Base-by-base conservation (phyloP, 2,888 invertebrate species). In the Troides aeacus region DNA sequence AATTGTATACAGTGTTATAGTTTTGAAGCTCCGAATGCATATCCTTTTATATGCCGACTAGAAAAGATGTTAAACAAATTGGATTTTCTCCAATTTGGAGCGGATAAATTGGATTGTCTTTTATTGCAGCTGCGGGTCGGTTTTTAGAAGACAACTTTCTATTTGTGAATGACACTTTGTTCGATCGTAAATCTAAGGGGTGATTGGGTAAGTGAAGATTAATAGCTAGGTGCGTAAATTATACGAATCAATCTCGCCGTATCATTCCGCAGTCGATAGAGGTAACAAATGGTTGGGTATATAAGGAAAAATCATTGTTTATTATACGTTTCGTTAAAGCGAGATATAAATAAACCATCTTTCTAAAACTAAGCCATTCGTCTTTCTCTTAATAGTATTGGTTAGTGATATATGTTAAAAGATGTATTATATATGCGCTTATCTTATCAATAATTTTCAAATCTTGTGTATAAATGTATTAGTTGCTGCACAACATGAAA, bases 71-170 rank as follows among this genome's bases (percentile, higher is more conserved):
- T 60, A 68, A 64, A 64, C 64, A 68, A 68, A 68, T 68, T 68
- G 68, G 68, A 64, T 59, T 68, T 64, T 63, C 64, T 68, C 68
- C 68, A 68, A 68, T 68, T 64, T 60, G 53, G 68, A 18, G 60
- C 53, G 60, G 64, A 64, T 70, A 66, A 70, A 70, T 70, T 70
- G 66, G 70, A 59, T 66, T 70, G 66, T 70, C 70, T 24, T 59
- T 58, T 65, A 69, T 59, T 63, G 64, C 70, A 70, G 70, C 70
- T 70, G 69, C 60, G 70, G 65, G 58, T 62, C 64, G 62, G 68
- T 64, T 68, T 66, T 70, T 62, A 59, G 62, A 63, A 70, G 70
- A 70, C 70, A 70, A 70, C 66, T 66, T 69, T 62, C 69, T 70
- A 53, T 70, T 66, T 66, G 66, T 36, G 66, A 66, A 70, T 70